Evolutionary conservation across 2,888 invertebrate species (phyloP), one percentile per base, ranked within the genome.

Genomic region (Drosophila leonis): DNA sequence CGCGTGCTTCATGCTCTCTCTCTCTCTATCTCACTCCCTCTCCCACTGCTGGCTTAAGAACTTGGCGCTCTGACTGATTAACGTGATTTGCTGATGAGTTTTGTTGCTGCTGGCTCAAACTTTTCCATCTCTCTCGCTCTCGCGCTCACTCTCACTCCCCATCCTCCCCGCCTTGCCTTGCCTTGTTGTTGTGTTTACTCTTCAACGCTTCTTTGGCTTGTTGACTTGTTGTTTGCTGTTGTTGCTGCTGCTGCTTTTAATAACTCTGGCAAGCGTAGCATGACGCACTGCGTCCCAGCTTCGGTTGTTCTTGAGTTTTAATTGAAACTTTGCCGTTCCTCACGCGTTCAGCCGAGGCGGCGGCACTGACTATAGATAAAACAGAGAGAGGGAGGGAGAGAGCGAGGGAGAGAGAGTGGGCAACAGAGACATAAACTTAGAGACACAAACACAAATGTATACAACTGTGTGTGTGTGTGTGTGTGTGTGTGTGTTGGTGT

Each of bases 271-370:
- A 78, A 80, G 73, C 77, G 78, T 78, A 80, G 80, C 78, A 80
- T 78, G 78, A 78, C 80, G 78, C 72, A 75, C 67, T 70, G 71
- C 65, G 63, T 74, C 74, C 39, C 78, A 63, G 65, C 62, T 59
- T 65, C 63, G 72, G 64, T 72, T 54, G 80, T 72, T 78, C 78
- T 80, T 77, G 65, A 66, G 64, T 81, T 71, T 79, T 82, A 79
- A 82, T 84, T 83, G 81, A 83, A 83, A 78, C 83, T 82, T 82
- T 78, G 78, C 81, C 78, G 80, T 81, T 80, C 75, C 75, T 75
- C 80, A 75, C 65, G 80, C 80, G 76, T 73, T 82, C 79, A 78
- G 69, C 72, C 76, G 69, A 62, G 69, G 68, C 78, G 60, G 68
- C 68, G 68, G 59, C 75, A 20, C 24, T 52, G 66, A 35, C 61